Conservation (phyloP, 2,888 invertebrate genomes). For the Lasioglossum vierecki region DNA sequence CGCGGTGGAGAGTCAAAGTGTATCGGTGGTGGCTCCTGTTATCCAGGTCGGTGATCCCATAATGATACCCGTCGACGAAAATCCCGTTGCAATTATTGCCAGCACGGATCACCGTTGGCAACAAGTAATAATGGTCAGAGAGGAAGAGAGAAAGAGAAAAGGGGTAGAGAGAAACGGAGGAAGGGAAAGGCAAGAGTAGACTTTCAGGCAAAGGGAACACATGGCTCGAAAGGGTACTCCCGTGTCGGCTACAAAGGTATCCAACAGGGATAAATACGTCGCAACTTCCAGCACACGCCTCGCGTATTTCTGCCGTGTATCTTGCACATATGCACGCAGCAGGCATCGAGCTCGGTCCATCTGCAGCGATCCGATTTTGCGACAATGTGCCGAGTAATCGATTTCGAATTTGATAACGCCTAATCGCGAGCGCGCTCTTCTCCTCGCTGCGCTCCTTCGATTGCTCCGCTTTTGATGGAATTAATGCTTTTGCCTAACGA, state of each 20-base stretch:
- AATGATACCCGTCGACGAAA: conserved; percentile 44
- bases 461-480: conserved; percentile 34
- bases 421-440: conserved; percentile 26
- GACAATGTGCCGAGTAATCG: conserved; percentile 78
- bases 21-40: background rate
- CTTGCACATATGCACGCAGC: conserved; percentile 81
- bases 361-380: conserved; percentile 77
- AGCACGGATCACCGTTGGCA: conserved; percentile 43
- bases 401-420: conserved; percentile 75
- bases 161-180: conserved; percentile 4
- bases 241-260: conserved; percentile 80
- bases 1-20: background rate
- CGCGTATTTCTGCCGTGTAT: conserved; percentile 62
- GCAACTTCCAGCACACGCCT: conserved; percentile 76
- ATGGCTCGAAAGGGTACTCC: conserved; percentile 81
- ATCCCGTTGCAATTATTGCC: conserved; percentile 49
- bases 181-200: conserved; percentile 32
- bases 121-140: conserved; percentile 42
- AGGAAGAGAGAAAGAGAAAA: conserved; percentile 9
- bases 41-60: conserved; percentile 21
- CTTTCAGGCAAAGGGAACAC: conserved; percentile 74
- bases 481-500: conserved; percentile 19
- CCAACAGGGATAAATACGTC: conserved; percentile 83
- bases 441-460: conserved; percentile 38
- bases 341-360: conserved; percentile 75